Conservation (phyloP, 2,113 vertebrate species). For the Phyllostomus discolor region DNA sequence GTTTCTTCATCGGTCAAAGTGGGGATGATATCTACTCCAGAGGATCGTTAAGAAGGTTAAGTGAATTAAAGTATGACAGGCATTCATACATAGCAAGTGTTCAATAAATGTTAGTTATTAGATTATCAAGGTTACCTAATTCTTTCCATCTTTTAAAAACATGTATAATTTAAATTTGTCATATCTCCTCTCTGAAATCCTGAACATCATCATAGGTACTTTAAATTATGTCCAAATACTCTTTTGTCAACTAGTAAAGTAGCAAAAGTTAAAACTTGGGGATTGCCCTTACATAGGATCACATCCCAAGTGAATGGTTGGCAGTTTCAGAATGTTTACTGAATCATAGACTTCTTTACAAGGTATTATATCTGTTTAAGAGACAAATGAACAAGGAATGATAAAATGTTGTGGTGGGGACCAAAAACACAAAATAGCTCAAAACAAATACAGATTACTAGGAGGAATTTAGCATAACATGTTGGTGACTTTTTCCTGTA, state of each 20-base stretch:
- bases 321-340: constrained; percentile 19
- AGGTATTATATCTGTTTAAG: not conserved
- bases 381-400: not conserved
- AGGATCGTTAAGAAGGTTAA: not conserved
- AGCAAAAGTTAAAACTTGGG: not conserved
- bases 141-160: constrained; percentile 28
- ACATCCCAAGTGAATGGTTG: not conserved
- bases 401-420: not conserved
- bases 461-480: constrained; percentile 10
- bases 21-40: not conserved
- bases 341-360: not conserved
- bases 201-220: not conserved
- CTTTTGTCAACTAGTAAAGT: not conserved
- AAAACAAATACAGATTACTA: not conserved
- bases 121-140: not conserved
- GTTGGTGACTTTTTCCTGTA: not conserved
- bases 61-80: not conserved
- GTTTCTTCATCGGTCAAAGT: not conserved
- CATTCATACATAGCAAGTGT: not conserved
- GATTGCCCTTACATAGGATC: not conserved
- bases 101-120: not conserved
- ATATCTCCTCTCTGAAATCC: constrained; percentile 4
- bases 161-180: not conserved
- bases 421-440: not conserved
- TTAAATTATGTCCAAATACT: not conserved